Evolutionary conservation across 2,113 vertebrate species (phyloP).

Genomic region (Nyctibius bracteatus): DNA sequence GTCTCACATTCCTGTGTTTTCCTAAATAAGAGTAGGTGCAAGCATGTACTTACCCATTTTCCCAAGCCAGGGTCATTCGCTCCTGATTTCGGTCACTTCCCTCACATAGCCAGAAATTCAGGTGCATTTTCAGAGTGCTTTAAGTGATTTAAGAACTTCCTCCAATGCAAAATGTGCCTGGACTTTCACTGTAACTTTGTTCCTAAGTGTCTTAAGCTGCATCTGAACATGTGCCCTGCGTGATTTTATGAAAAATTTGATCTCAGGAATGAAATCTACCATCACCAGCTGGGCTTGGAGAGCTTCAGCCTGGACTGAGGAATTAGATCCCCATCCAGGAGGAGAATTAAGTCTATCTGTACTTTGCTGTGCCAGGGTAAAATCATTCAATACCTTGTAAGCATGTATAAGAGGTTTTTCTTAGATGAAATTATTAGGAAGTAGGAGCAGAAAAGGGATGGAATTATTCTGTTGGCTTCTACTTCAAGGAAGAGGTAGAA

Average conservation of each 20-base stretch:
- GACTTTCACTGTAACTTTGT: neutral
- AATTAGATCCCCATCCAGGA: neutral
- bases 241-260: neutral
- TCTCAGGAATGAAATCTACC: neutral
- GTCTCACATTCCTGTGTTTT: neutral
- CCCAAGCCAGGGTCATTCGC: neutral
- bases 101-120: neutral
- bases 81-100: neutral
- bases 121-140: neutral
- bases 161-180: fast-evolving
- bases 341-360: neutral
- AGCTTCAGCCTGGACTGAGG: neutral
- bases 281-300: neutral
- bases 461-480: neutral
- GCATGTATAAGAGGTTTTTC: neutral
- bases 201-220: neutral
- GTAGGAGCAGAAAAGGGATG: neutral
- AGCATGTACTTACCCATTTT: neutral
- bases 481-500: neutral
- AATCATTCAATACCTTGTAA: neutral
- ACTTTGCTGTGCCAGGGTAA: neutral
- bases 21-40: neutral
- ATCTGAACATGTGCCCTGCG: neutral
- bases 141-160: neutral
- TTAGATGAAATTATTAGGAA: neutral